Evolutionary conservation across 2,888 invertebrate genomes (phyloP).

Genomic region (Marasmarcha lunaedactyla): DNA sequence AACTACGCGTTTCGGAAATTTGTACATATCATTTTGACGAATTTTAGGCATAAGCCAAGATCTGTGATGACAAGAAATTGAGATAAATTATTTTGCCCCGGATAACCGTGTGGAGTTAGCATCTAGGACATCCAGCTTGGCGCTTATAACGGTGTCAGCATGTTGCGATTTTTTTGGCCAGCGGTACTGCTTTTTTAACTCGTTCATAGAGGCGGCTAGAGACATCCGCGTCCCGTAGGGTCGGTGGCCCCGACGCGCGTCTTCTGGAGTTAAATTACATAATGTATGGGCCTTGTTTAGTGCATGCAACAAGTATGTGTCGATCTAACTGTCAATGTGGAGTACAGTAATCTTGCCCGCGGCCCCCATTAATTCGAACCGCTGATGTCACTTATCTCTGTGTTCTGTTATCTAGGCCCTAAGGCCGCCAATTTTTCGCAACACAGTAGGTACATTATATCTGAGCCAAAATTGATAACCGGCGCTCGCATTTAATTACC

Average conservation of each 20-base stretch:
- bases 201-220: constrained; percentile 69
- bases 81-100: constrained; percentile 58
- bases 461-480: constrained; percentile 58
- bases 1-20: constrained; percentile 68
- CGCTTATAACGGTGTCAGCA: constrained; percentile 72
- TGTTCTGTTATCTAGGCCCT: constrained; percentile 69
- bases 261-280: constrained; percentile 70
- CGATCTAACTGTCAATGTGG: constrained; percentile 70
- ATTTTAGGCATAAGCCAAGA: constrained; percentile 52
- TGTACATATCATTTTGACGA: constrained; percentile 46
- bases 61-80: constrained; percentile 53
- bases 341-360: constrained; percentile 69
- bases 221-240: constrained; percentile 70
- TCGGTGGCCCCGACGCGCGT: constrained; percentile 63
- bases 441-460: constrained; percentile 31
- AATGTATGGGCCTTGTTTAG: constrained; percentile 64
- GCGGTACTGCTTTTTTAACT: constrained; percentile 72
- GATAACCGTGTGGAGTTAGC: constrained; percentile 56
- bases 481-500: constrained; percentile 52
- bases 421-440: constrained; percentile 67
- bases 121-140: constrained; percentile 70
- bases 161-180: constrained; percentile 72
- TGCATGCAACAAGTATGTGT: constrained; percentile 71
- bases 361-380: constrained; percentile 69
- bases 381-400: constrained; percentile 70